These are phyloP conservation scores for Zoanthus solanderi DNA, from an alignment of 92 coral and sea anemone species.

Conservation along the genomic window DNA sequence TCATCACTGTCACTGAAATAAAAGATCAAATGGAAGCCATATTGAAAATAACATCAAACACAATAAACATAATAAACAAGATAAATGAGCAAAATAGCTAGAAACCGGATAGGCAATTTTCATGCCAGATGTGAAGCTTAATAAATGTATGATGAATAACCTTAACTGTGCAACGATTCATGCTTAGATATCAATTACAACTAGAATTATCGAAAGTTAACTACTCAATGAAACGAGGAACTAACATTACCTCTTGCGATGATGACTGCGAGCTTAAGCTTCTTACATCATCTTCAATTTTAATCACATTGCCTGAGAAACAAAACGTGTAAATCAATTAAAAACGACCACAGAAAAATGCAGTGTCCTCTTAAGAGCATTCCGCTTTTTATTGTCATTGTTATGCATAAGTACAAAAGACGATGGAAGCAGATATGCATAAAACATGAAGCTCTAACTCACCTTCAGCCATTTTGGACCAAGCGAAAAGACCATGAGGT, in stretches of 20 bases:
- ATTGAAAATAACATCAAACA: constrained; percentile 9
- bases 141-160: constrained; percentile 8
- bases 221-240: constrained; percentile 12
- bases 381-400: constrained; percentile 20
- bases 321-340: constrained; percentile 21
- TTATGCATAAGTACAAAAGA: constrained; percentile 23
- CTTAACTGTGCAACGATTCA: constrained; percentile 12
- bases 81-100: constrained; percentile 9
- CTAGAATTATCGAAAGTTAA: constrained; percentile 12
- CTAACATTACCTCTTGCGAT: constrained; percentile 12
- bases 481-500: constrained; percentile 26
- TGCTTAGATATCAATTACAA: constrained; percentile 12
- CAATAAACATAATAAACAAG: constrained; percentile 7
- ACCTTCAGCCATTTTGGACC: constrained; percentile 27
- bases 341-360: constrained; percentile 25
- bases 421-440: constrained; percentile 26
- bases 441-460: constrained; percentile 24
- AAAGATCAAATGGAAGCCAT: constrained; percentile 7
- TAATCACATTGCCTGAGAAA: constrained; percentile 25
- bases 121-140: constrained; percentile 3
- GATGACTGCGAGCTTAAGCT: constrained; percentile 14
- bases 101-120: constrained; percentile 6
- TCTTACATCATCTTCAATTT: constrained; percentile 20
- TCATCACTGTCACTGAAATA: constrained; percentile 15
- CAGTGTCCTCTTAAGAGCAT: constrained; percentile 26